Evolutionary conservation across 2,797 vertebrate genomes (phyloP), one percentile per base, ranked within the genome.

Genomic region (Epinephelus coioides): DNA sequence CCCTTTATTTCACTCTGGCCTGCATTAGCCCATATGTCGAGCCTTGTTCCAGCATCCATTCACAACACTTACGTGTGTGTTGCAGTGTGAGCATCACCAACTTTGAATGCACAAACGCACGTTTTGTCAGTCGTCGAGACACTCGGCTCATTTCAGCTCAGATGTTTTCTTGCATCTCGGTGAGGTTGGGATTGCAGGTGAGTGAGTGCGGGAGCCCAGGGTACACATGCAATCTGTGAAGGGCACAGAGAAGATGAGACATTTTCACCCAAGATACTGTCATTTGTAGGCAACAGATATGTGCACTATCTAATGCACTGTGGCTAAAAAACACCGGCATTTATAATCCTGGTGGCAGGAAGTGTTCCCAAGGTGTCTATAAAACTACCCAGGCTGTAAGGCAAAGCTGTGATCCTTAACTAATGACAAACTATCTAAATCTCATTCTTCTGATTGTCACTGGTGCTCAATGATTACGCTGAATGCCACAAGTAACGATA

Each of bases 201-300:
- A 78, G 70, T 51, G 77, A 73, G 70, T 60, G 66, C 79, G 59
- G 67, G 78, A 73, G 85, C 72, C 17, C 23, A 40, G 49, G 82
- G 82, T 73, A 55, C 60, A 34, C 61, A 56, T 69, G 61, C 63
- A 84, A 75, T 88, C 84, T 83, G 78, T 76, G 86, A 87, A 92
- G 86, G 88, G 64, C 84, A 84, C 60, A 18, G 62, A 19, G 57
- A 81, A 65, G 81, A 89, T 72, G 65, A 82, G 71, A 85, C 40
- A 75, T 83, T 76, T 68, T 83, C 77, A 70, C 43, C 70, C 27
- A 44, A 65, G 78, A 76, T 76, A 0, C 75, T 77, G 59, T 81
- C 68, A 77, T 85, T 74, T 73, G 60, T 47, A 59, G n/a, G 84
- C 50, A 82, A 76, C 76, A 74, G 56, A 79, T 62, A 53, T 25